Conservation (phyloP, 2,113 vertebrate genomes). For the Tachycineta bicolor region DNA sequence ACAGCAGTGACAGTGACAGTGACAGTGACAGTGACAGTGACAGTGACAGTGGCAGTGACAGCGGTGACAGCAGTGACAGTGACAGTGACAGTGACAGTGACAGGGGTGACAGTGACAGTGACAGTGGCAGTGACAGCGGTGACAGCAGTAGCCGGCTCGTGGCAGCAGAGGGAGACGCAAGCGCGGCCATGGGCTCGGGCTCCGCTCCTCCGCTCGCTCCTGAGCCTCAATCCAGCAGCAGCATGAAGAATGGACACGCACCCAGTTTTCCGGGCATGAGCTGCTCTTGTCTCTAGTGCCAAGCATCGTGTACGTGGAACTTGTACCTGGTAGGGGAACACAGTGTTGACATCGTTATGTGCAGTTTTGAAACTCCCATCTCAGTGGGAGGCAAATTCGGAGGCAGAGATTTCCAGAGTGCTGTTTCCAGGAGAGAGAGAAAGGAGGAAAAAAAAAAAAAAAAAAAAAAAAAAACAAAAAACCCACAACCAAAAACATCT, state of each 20-base stretch:
- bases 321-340: neutral
- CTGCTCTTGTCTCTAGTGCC: neutral
- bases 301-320: neutral
- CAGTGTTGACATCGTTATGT: neutral
- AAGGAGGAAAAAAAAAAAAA: rapidly evolving
- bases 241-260: too few relatives aligned
- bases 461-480: rapidly evolving
- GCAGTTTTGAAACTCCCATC: neutral
- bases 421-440: neutral
- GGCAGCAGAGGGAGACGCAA: slow-evolving; percentile 46
- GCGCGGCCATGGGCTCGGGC: neutral
- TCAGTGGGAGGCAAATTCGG: neutral
- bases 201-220: neutral
- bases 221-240: rapidly evolving
- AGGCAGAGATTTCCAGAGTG: neutral
- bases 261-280: neutral
- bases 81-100: neutral
- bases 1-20: rapidly evolving
- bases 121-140: rapidly evolving
- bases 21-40: neutral
- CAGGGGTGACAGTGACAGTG: neutral
- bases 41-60: neutral
- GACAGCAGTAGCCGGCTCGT: neutral
- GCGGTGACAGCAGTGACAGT: neutral
- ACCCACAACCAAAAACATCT: neutral